Evolutionary conservation across 2,113 vertebrate genomes (phyloP).

Genomic region (Carassius auratus): DNA sequence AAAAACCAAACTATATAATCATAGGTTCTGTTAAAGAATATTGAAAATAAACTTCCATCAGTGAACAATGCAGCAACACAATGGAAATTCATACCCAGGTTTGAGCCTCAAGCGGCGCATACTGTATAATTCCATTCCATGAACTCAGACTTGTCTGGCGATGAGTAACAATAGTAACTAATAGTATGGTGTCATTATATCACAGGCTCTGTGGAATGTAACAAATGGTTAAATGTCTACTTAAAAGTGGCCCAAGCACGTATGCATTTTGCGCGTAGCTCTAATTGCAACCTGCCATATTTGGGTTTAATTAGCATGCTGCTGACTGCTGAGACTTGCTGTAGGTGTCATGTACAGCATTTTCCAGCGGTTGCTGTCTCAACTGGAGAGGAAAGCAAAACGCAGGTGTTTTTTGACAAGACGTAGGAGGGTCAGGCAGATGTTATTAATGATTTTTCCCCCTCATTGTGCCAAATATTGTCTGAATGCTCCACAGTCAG

Average conservation of each 20-base stretch:
- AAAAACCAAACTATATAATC: not conserved
- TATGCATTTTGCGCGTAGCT: not conserved
- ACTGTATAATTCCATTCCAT: not conserved
- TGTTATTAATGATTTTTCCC: not conserved
- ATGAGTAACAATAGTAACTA: not conserved
- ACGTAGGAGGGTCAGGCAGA: constrained; percentile 21
- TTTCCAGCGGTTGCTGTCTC: constrained; percentile 5
- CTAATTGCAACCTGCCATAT: not conserved
- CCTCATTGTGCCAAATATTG: not conserved
- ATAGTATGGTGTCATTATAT: not conserved
- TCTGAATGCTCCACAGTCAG: not conserved
- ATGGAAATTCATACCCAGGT: not conserved
- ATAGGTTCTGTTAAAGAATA: not conserved
- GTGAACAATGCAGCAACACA: not conserved
- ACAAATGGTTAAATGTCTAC: not conserved
- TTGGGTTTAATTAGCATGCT: constrained; percentile 16
- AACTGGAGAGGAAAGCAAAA: not conserved
- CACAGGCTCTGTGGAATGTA: not conserved
- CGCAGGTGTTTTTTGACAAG: constrained; percentile 9
- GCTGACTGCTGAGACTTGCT: constrained; percentile 64
- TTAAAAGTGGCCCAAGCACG: not conserved
- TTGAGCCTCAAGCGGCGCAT: not conserved
- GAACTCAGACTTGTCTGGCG: not conserved
- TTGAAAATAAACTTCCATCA: not conserved
- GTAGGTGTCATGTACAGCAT: constrained; percentile 53